Evolutionary conservation across 2,797 vertebrate genomes (phyloP).

Genomic region (Lithobates pipiens): DNA sequence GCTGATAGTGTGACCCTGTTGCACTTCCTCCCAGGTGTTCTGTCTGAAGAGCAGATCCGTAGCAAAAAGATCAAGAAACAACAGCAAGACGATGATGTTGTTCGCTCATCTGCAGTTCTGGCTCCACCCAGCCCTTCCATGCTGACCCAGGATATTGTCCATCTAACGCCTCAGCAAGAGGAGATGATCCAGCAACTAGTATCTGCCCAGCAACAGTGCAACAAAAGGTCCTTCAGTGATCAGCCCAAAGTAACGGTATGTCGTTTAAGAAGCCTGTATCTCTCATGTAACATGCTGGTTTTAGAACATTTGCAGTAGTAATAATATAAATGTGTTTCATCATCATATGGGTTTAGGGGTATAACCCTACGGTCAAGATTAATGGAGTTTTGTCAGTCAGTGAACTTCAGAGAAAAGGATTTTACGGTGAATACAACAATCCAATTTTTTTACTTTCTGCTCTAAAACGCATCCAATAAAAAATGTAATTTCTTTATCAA

Average conservation of each 20-base stretch:
- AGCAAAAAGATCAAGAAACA: slow-evolving; percentile 72
- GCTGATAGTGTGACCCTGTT: background rate
- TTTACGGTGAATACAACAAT: no score
- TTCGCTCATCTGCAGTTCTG: slow-evolving; percentile 43
- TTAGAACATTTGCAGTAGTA: no score
- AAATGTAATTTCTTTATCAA: no score
- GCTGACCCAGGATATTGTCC: slow-evolving; percentile 46
- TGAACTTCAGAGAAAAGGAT: no score
- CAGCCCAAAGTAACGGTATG: slow-evolving; percentile 75
- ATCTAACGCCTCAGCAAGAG: slow-evolving; percentile 68
- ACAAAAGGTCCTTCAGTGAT: slow-evolving; percentile 74
- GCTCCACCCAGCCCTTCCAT: slow-evolving; percentile 56
- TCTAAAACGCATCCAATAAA: no score
- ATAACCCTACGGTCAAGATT: no score
- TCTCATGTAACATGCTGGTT: background rate
- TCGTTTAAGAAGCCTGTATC: background rate
- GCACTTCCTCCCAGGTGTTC: slow-evolving; percentile 64
- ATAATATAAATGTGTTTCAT: no score
- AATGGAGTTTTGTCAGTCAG: no score
- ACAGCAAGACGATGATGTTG: slow-evolving; percentile 67
- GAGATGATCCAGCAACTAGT: slow-evolving; percentile 74
- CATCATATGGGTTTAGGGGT: no score
- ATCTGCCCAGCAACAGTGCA: slow-evolving; percentile 72
- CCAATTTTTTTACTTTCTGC: no score
- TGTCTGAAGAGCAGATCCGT: slow-evolving; percentile 73